A percentile compares a stretch with the other conserved stretches of the same genome.
Conservation (phyloP, 2,113 vertebrate genomes). For the Thamnaconus septentrionalis region DNA sequence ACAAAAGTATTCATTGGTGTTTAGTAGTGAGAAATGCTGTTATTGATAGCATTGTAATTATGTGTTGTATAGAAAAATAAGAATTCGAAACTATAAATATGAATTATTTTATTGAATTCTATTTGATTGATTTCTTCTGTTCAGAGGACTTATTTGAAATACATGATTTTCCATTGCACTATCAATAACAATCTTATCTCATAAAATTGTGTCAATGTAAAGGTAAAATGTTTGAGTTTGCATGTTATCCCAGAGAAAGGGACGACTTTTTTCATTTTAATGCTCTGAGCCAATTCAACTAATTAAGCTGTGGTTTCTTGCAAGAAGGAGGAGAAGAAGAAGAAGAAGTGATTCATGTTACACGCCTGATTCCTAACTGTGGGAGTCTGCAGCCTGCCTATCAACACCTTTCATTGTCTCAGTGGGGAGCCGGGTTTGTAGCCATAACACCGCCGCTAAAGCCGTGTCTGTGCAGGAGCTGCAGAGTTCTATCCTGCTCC, state of each 20-base stretch:
- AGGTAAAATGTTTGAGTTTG: background rate
- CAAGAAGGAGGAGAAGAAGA: background rate
- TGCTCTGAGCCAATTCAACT: background rate
- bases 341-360: no score
- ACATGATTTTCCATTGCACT: background rate
- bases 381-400: conserved; percentile 25
- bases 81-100: no score
- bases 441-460: conserved; percentile 45
- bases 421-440: conserved; percentile 30
- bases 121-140: no score
- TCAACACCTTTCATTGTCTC: conserved; percentile 33
- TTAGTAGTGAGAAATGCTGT: no score
- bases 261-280: background rate
- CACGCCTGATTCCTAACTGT: background rate
- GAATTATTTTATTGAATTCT: no score
- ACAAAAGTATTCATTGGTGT: no score
- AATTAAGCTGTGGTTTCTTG: background rate
- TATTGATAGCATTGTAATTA: no score
- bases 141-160: no score
- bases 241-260: background rate
- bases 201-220: background rate
- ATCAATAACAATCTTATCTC: background rate
- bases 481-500: background rate
- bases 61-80: no score
- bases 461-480: conserved; percentile 14